A percentile compares a stretch with the other conserved stretches of the same genome.
Conservation (phyloP, 2,797 vertebrate genomes). For the Melanotaenia trifasciata region DNA sequence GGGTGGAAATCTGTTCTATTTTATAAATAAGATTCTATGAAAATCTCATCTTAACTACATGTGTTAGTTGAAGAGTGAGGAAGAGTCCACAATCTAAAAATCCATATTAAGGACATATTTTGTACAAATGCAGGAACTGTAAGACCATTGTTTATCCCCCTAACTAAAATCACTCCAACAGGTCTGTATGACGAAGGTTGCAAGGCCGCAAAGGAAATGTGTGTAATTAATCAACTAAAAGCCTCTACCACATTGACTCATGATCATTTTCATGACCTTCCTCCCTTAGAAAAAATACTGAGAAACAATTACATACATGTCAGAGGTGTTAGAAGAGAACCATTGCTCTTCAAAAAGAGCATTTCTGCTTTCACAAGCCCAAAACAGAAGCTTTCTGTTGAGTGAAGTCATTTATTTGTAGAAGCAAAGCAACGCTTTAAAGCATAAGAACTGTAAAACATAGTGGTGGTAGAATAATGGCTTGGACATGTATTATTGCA, state of each 20-base stretch:
- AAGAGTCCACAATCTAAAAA: background rate
- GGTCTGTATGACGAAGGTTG: background rate
- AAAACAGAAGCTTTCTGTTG: background rate
- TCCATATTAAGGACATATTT: background rate
- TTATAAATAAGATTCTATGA: background rate
- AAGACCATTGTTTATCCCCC: background rate
- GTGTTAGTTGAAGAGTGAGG: background rate
- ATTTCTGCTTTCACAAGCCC: background rate
- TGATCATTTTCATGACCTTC: background rate
- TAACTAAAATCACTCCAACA: background rate
- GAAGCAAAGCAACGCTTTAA: background rate
- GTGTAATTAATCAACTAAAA: background rate
- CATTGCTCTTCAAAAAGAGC: background rate
- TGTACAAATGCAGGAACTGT: background rate
- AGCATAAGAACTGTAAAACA: background rate
- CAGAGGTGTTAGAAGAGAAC: background rate
- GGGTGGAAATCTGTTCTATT: background rate
- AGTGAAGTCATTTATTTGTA: background rate
- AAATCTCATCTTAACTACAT: background rate
- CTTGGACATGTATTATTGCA: background rate
- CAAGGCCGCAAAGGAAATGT: background rate
- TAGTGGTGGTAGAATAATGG: background rate
- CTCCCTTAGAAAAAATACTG: background rate
- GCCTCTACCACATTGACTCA: background rate
- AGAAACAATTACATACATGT: too few species aligned